These are phyloP conservation scores for Drosophila teissieri DNA, from an alignment of 1,140 invertebrate species.

Conservation along the genomic window DNA sequence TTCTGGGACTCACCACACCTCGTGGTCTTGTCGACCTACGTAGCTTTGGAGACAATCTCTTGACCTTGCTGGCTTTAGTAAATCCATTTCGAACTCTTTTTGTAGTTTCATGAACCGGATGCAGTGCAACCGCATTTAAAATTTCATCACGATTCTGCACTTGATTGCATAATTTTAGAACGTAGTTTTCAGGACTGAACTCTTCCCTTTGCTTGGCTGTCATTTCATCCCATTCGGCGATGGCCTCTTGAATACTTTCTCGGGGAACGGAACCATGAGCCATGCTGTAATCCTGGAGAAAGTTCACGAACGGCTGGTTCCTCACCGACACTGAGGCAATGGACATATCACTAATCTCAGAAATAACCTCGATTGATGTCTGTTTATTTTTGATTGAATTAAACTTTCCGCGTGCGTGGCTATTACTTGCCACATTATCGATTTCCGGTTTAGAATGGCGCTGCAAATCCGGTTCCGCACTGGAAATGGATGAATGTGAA, in stretches of 20 bases:
- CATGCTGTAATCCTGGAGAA: not conserved
- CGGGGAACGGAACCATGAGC: not conserved
- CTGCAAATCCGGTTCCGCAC: not conserved
- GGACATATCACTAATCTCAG: not conserved
- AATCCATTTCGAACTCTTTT: not conserved
- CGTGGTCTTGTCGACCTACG: not conserved
- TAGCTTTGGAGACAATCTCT: not conserved
- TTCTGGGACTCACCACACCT: not conserved
- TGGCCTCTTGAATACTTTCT: not conserved
- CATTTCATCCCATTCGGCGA: not conserved
- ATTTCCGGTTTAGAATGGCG: no score
- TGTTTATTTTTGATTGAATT: no score
- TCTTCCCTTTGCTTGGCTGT: not conserved
- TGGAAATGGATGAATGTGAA: not conserved
- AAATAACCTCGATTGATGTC: not conserved
- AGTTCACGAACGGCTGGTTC: not conserved
- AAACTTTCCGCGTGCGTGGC: not conserved
- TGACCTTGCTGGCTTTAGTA: no score
- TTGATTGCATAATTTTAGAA: not conserved
- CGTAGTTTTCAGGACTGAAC: not conserved
- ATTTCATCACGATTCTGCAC: not conserved
- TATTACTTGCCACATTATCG: not conserved
- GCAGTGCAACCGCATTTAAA: not conserved
- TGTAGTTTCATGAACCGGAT: not conserved
- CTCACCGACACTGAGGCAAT: not conserved